Base-by-base conservation (phyloP, 53 echinoderm and acorn worm genomes). In the Actinopyga echinites region DNA sequence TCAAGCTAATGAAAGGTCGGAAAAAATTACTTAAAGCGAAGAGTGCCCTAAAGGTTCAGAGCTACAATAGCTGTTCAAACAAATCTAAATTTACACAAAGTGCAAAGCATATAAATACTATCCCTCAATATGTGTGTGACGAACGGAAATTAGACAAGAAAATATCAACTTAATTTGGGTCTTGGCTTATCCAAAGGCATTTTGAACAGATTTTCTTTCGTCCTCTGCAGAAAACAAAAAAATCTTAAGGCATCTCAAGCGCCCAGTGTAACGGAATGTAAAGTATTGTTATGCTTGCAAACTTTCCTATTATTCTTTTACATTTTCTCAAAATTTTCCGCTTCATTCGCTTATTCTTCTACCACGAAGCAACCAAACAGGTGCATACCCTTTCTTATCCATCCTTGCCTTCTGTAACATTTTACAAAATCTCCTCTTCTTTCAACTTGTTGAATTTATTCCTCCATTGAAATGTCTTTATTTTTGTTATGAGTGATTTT, bases 131-230 rank as follows among this genome's bases (percentile, higher is more conserved):
- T 15, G 49, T 2, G 0, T 49, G 49, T 15, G 49, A 49, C 13
- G 17, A 49, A 15, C 3, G 13, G 49, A 49, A 49, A 49, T 49
- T 6, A 17, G 49, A 49, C 49, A 13, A 49, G 13, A 17, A 49
- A 49, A 49, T 49, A 17, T 49, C 15, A 43, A 71, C 71, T 71
- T 71, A 71, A 40, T 71, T 71, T 71, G 9, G 71, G 71, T 71
- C 71, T 37, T 22, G 71, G 71, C 40, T 71, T 71, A 71, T 71
- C 71, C 71, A 71, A 44, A 3, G 71, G 71, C 71, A 71, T 71
- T 71, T 42, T 71, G 71, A 71, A 40, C 19, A 71, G 31, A 31
- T 28, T 31, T 71, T 71, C 71, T 71, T 44, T 71, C 26, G 43
- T 71, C 71, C 71, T 30, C 42, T 71, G 71, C 24, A 71, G 71